A percentile compares a stretch with the other conserved stretches of the same genome.
These are phyloP conservation scores for Tachysurus fulvidraco DNA, from an alignment of 2,113 vertebrate genomes.

Conservation along the genomic window DNA sequence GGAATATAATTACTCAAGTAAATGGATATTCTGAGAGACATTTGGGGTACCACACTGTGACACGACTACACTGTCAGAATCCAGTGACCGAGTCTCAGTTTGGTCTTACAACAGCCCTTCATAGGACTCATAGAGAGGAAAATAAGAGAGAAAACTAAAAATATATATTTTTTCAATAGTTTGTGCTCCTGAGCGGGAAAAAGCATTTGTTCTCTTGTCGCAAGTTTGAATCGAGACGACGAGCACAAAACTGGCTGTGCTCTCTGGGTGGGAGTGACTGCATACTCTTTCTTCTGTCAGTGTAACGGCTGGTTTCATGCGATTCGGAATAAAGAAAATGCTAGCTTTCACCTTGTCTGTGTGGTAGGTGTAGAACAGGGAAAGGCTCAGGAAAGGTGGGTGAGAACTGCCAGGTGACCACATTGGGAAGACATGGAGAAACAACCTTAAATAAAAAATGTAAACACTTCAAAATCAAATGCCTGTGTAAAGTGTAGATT, in stretches of 20 bases:
- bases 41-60: slow-evolving; percentile 12
- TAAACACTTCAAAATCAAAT: neutral
- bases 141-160: neutral
- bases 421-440: neutral
- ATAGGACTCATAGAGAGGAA: neutral
- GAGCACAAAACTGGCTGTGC: neutral
- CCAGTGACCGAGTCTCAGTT: neutral
- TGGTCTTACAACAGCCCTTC: slow-evolving; percentile 11
- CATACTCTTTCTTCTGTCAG: neutral
- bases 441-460: neutral
- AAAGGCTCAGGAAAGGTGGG: neutral
- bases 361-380: neutral
- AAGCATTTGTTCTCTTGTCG: neutral
- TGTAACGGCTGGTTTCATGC: neutral
- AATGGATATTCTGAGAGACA: no score
- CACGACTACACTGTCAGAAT: neutral
- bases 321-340: neutral
- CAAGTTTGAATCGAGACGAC: neutral
- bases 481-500: neutral
- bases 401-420: neutral
- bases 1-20: slow-evolving; percentile 22
- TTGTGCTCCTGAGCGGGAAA: neutral
- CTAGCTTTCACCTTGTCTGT: neutral
- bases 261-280: neutral
- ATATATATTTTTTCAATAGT: neutral